These are phyloP conservation scores for Microcebus ravelobensis DNA, from an alignment of 2,113 vertebrate species.

Conservation along the genomic window DNA sequence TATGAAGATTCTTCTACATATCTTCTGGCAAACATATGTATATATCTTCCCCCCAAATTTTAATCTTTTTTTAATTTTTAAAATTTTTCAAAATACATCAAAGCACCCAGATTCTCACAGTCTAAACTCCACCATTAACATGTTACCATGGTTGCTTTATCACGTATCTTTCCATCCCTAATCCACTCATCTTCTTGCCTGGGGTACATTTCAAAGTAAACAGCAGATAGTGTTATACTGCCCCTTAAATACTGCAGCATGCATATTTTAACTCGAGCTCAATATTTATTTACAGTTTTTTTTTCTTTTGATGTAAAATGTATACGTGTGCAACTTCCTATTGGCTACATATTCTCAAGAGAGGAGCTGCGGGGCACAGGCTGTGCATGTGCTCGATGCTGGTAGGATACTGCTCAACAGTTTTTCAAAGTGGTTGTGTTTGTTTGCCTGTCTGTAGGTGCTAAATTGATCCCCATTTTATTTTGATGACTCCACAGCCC, in stretches of 20 bases:
- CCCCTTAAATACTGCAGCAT: not conserved
- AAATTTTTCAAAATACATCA: not conserved
- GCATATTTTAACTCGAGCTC: not conserved
- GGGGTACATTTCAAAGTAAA: not conserved
- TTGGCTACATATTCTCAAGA: not conserved
- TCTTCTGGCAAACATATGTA: fast-evolving
- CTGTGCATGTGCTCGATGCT: fast-evolving
- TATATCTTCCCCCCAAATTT: not conserved
- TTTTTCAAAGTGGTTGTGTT: not conserved
- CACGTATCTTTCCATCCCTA: fast-evolving
- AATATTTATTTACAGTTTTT: not conserved
- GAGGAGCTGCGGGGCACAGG: fast-evolving
- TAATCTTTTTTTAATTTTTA: no score
- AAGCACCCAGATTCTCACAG: not conserved
- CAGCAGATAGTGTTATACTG: not conserved
- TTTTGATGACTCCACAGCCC: not conserved
- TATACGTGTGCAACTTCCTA: not conserved
- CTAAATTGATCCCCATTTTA: not conserved
- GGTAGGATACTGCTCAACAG: fast-evolving
- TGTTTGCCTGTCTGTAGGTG: not conserved
- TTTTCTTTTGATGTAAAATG: not conserved
- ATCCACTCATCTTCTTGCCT: not conserved
- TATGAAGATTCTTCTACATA: not conserved
- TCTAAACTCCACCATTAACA: no score
- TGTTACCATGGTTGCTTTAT: not conserved